Conservation (phyloP, 1,140 invertebrate species). For the Teleopsis dalmanni region DNA sequence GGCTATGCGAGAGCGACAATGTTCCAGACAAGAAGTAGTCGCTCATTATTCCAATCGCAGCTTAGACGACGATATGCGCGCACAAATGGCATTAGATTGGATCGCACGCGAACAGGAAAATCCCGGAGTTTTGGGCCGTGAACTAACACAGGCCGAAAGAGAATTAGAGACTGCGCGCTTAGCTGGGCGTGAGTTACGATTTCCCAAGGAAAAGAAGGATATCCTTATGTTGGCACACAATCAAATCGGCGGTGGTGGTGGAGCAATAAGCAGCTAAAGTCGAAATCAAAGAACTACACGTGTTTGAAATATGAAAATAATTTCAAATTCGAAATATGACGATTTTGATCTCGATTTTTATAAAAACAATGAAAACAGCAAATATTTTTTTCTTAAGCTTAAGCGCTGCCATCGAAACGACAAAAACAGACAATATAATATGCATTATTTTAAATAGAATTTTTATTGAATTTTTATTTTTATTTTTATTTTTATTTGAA, state of each 20-base stretch:
- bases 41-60: slow-evolving; percentile 86
- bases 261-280: slow-evolving; percentile 35
- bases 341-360: no score
- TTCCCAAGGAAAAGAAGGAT: slow-evolving; percentile 93
- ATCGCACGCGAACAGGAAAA: slow-evolving; percentile 82
- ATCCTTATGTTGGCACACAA: slow-evolving; percentile 82
- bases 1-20: slow-evolving; percentile 85
- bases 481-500: no score
- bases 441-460: no score
- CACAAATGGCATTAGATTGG: slow-evolving; percentile 93
- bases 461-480: no score
- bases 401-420: no score
- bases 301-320: slow-evolving; percentile 1
- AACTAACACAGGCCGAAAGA: slow-evolving; percentile 74
- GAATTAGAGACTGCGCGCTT: slow-evolving; percentile 84
- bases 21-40: slow-evolving; percentile 91
- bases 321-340: background rate
- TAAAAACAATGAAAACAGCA: no score
- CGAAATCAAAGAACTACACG: no score
- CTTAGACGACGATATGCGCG: slow-evolving; percentile 89
- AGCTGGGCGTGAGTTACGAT: slow-evolving; percentile 81
- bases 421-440: no score
- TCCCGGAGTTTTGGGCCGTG: slow-evolving; percentile 67
- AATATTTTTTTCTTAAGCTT: no score
- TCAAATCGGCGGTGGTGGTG: slow-evolving; percentile 56